Evolutionary conservation across 2,888 invertebrate genomes (phyloP), one percentile per base, ranked within the genome.

Genomic region (Cephus runcator): DNA sequence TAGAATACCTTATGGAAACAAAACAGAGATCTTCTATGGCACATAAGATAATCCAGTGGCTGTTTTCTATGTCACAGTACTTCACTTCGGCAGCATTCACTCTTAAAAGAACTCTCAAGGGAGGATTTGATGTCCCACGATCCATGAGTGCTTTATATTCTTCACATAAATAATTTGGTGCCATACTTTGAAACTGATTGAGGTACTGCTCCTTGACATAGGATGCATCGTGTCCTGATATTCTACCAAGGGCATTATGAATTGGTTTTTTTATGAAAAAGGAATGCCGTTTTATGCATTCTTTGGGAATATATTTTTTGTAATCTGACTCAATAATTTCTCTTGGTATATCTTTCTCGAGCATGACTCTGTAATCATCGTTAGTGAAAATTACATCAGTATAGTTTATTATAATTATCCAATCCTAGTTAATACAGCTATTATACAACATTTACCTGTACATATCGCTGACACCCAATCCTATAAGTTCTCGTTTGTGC

Each of bases 401-500:
- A 56, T 23, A 56, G 23, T 56, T 56, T 2, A 23, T 9, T 40
- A 15, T 74, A 76, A 73, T 15, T 69, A 6, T 56, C 23, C 23
- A 23, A 56, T 56, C 6, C 23, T 56, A 23, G 23, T 56, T 56
- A 56, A 23, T 23, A 23, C 9, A 56, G 56, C 56, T 56, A 23
- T 56, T 15, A 68, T 3, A 30, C 1, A 56, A 23, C 23, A 23
- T 11, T 34, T 84, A 91, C 86, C 93, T 91, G 75, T 93, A 96
- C 97, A 98, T 97, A 90, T 98, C 97, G 76, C 96, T 94, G 77
- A 97, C 97, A 12, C 97, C 97, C 76, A 98, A 92, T 0, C 98
- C 98, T 77, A 97, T 92, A 2, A 97, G 93, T 91, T 97, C 95
- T 79, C 95, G 93, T 88, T 95, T 95, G 86, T 95, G 94, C 79